Conservation (phyloP, 2,113 vertebrate genomes). For the Desmodus rotundus region DNA sequence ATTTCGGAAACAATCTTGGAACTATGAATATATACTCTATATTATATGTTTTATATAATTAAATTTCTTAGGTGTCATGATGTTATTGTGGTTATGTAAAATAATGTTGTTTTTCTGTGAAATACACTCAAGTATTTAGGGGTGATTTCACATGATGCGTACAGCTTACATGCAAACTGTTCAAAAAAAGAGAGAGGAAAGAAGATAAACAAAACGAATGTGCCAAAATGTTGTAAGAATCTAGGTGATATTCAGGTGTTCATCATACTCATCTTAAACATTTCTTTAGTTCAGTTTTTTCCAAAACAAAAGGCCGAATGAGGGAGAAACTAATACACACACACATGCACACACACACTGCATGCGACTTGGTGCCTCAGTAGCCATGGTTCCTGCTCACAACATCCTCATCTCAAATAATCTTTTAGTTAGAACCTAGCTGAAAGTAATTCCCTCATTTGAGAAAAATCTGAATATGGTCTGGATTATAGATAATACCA, state of each 20-base stretch:
- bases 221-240: background rate
- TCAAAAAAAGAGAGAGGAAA: background rate
- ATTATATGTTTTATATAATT: background rate
- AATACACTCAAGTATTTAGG: background rate
- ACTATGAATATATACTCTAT: background rate
- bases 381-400: background rate
- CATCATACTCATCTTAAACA: background rate
- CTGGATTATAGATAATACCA: background rate
- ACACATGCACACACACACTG: background rate
- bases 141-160: background rate
- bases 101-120: background rate
- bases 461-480: background rate
- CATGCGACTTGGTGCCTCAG: background rate
- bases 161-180: background rate
- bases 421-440: background rate
- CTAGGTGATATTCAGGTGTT: background rate
- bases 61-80: background rate
- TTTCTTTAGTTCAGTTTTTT: background rate
- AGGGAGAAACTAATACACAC: background rate
- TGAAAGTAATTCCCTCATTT: background rate
- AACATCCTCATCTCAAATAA: background rate
- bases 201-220: background rate
- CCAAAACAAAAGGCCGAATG: background rate
- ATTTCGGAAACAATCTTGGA: background rate
- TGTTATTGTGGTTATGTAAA: background rate